These are phyloP conservation scores for Lepeophtheirus nordmannii DNA, from an alignment of 2,888 invertebrate species.

Conservation along the genomic window DNA sequence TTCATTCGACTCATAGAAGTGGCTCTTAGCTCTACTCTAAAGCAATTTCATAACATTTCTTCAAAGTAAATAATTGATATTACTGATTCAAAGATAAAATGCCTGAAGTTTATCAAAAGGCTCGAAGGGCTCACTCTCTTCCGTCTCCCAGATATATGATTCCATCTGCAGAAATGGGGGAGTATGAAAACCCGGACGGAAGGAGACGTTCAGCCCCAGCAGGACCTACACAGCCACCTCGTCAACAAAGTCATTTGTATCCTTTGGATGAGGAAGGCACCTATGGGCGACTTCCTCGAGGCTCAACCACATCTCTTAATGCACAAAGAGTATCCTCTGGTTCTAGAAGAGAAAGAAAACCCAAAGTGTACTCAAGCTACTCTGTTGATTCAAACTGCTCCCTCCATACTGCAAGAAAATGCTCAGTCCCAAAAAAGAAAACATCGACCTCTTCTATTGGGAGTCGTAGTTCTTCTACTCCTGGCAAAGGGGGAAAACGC, in stretches of 20 bases:
- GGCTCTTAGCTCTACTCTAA: no score
- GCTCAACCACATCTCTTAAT: neutral
- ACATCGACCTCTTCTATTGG: neutral
- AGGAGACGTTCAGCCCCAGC: constrained; percentile 15
- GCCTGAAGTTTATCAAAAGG: neutral
- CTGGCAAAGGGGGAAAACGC: constrained; percentile 11
- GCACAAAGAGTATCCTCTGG: neutral
- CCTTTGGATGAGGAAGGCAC: constrained; percentile 14
- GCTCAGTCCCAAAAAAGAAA: neutral
- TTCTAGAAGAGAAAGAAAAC: constrained; percentile 9
- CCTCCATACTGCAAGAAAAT: neutral
- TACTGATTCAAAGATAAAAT: no score
- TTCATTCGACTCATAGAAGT: no score
- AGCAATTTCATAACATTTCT: no score
- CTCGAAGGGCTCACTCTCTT: constrained; percentile 19
- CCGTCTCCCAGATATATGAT: constrained; percentile 19
- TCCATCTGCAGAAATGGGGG: constrained; percentile 21
- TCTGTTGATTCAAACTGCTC: constrained; percentile 14
- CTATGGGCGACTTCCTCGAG: constrained; percentile 9
- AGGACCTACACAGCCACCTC: neutral
- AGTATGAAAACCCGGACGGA: constrained; percentile 14
- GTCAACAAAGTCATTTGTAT: constrained; percentile 1
- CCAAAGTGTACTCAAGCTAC: constrained; percentile 14
- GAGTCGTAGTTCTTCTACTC: neutral
- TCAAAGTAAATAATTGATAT: no score